Evolutionary conservation across 2,797 vertebrate genomes (phyloP).

Genomic region (Pseudochromis fuscus): DNA sequence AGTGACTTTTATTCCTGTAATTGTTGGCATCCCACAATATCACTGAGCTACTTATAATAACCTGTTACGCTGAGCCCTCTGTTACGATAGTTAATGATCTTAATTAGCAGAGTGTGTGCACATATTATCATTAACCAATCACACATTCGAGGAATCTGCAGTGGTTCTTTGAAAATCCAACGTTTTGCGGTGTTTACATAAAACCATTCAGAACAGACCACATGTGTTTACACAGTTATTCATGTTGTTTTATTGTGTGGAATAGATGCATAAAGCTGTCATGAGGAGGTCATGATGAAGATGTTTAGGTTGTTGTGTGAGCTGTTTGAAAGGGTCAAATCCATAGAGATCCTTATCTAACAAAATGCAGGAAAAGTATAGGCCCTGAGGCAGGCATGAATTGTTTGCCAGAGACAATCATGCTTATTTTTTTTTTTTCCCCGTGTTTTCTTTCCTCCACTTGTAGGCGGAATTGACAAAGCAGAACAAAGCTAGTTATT

Average conservation of each 20-base stretch:
- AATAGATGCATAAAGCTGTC: slow-evolving; percentile 35
- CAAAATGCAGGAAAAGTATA: slow-evolving; percentile 53
- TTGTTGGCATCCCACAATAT: not conserved
- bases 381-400: slow-evolving; percentile 72
- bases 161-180: too few species aligned
- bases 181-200: too few species aligned
- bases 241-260: slow-evolving; percentile 8
- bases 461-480: slow-evolving; percentile 73
- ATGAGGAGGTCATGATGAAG: slow-evolving; percentile 55
- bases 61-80: slow-evolving; percentile 4
- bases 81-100: not conserved
- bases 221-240: not conserved
- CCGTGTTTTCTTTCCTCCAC: slow-evolving; percentile 41
- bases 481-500: slow-evolving; percentile 77
- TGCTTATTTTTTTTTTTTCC: slow-evolving; percentile 66
- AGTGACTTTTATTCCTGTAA: not conserved
- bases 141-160: too few species aligned
- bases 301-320: slow-evolving; percentile 33
- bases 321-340: slow-evolving; percentile 56
- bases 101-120: not conserved
- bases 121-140: not conserved
- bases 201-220: too few species aligned
- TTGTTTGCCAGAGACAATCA: slow-evolving; percentile 70
- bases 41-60: not conserved
- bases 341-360: slow-evolving; percentile 61